Base-by-base conservation (phyloP, 2,113 vertebrate species). In the Bucco capensis region DNA sequence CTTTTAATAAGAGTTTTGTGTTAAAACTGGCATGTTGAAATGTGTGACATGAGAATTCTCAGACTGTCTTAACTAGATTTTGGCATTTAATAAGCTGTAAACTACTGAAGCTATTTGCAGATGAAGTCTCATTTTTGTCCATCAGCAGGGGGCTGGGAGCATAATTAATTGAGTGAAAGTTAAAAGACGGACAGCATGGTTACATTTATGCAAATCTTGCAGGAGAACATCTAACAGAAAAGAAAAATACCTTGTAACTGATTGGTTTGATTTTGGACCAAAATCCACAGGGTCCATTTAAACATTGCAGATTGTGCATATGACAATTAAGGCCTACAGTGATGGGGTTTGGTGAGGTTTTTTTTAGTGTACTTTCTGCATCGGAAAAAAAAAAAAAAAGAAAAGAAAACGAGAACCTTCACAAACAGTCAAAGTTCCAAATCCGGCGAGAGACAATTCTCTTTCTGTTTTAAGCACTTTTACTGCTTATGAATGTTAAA, bases 141-240 rank as follows among this genome's bases (percentile, higher is more conserved):
- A 97, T 97, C 97, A 98, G 98, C 97, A 97, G 97, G 97, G 97
- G 96, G 96, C 89, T 97, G 96, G 97, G 92, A 97, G 96, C 92
- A 97, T 98, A 98, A 98, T 98, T 97, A 98, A 97, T 97, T 97
- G 97, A 98, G 97, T 97, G 97, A 98, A 98, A 98, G 97, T 98
- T 98, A 98, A 97, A 97, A 97, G 97, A 98, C 37, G 70, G 97
- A 97, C 97, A 98, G 97, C 96, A 94, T 81, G 94, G 97, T 96
- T 97, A 98, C 97, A 97, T 97, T 98, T 97, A 98, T 98, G 97
- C 97, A 98, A 98, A 98, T 98, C 96, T 85, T 96, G 71, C 92
- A 95, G 90, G 62, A 94, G 93, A 97, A 97, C 95, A 96, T 97
- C 95, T 96, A 97, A 97, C 75, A 67, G 90, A 96, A 97, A 93